Evolutionary conservation across 2,797 vertebrate species (phyloP).

Genomic region (Rhinogobio ventralis): DNA sequence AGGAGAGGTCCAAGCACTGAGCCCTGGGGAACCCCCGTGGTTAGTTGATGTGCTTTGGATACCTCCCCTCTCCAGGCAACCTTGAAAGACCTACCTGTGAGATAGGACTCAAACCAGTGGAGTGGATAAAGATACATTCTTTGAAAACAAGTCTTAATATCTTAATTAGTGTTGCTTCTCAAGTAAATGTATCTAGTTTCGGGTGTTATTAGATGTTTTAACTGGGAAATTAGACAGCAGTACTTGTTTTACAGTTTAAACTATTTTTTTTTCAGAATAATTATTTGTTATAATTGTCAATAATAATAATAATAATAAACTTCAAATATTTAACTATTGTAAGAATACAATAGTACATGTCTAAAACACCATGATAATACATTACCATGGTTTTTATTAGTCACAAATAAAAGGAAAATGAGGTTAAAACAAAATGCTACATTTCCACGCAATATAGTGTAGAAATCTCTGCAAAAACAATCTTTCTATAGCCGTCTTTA

Average conservation of each 20-base stretch:
- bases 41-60: too few relatives aligned
- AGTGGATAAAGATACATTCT: neutral
- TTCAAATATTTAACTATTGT: neutral
- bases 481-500: conserved; percentile 25
- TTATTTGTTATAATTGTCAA: neutral
- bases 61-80: too few relatives aligned
- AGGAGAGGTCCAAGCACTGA: too few relatives aligned
- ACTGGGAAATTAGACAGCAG: neutral
- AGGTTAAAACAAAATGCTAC: neutral
- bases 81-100: too few relatives aligned
- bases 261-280: neutral
- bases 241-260: neutral
- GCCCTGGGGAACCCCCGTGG: too few relatives aligned
- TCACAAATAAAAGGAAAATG: neutral
- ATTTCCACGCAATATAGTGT: neutral
- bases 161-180: neutral
- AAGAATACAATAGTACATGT: neutral
- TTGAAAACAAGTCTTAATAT: neutral
- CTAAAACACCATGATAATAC: neutral
- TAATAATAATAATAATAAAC: neutral
- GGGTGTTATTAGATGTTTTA: neutral
- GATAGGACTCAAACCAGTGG: too few relatives aligned
- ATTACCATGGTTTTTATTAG: neutral
- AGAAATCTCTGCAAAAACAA: conserved; percentile 8
- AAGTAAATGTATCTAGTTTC: neutral